Evolutionary conservation across 2,113 vertebrate species (phyloP).

Genomic region (Semicossyphus pulcher): DNA sequence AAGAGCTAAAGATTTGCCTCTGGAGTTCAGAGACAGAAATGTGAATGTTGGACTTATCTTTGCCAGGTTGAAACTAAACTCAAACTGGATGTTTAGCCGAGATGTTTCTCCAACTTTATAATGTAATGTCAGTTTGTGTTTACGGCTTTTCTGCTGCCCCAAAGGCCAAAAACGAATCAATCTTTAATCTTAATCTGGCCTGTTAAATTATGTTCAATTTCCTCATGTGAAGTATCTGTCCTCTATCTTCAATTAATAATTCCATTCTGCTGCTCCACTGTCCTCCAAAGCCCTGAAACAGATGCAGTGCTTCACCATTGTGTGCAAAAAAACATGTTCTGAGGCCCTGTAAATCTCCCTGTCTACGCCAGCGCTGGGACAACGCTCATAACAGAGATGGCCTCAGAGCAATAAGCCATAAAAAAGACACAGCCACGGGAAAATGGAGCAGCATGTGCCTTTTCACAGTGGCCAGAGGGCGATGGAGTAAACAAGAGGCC

Average conservation of each 20-base stretch:
- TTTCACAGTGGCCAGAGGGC: slow-evolving; percentile 59
- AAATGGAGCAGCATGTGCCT: slow-evolving; percentile 59
- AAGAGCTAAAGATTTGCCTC: no score
- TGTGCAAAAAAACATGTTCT: slow-evolving; percentile 24
- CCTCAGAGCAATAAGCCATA: slow-evolving; percentile 50
- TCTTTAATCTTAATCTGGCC: no score
- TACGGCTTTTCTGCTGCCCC: no score
- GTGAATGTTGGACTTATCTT: no score
- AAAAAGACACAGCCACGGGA: slow-evolving; percentile 42
- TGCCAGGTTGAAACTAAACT: no score
- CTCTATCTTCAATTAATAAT: slow-evolving; percentile 12
- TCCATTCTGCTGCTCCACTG: not conserved
- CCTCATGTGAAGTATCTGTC: no score
- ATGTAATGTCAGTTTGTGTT: no score
- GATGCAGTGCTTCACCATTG: slow-evolving; percentile 7
- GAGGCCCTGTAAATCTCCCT: slow-evolving; percentile 50
- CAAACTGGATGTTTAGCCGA: no score
- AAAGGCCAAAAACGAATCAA: no score
- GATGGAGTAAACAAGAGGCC: slow-evolving; percentile 70
- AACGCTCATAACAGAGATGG: slow-evolving; percentile 47
- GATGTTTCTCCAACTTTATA: no score
- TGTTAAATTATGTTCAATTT: no score
- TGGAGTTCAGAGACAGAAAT: no score
- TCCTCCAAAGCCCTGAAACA: slow-evolving; percentile 30
- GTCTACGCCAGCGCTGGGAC: slow-evolving; percentile 38